These are phyloP conservation scores for Anoura caudifer DNA, from an alignment of 2,113 vertebrate species.

Conservation along the genomic window DNA sequence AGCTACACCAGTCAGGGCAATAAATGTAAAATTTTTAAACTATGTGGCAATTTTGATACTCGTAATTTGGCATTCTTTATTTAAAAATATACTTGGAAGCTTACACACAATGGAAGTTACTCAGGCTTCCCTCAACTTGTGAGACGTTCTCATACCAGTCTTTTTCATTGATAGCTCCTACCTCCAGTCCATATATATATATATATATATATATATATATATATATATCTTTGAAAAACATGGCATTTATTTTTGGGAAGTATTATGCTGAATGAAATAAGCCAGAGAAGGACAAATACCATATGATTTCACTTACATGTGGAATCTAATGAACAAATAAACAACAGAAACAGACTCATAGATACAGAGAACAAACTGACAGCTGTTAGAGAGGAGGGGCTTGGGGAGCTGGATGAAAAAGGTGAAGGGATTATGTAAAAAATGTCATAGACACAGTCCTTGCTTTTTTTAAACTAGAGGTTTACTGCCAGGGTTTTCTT, in stretches of 20 bases:
- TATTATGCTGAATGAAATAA: neutral
- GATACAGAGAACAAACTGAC: neutral
- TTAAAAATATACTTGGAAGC: neutral
- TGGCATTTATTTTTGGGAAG: neutral
- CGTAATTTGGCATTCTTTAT: conserved; percentile 32
- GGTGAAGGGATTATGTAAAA: neutral
- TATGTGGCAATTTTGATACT: conserved; percentile 14
- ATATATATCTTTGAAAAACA: neutral
- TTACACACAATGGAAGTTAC: neutral
- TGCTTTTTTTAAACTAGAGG: neutral
- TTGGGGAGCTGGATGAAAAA: neutral
- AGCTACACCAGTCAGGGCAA: no score
- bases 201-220: no score
- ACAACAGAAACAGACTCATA: neutral
- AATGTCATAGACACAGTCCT: neutral
- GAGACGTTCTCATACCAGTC: neutral
- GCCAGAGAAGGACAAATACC: neutral
- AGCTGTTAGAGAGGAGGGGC: neutral
- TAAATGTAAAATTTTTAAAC: neutral
- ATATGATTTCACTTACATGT: neutral
- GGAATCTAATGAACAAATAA: neutral
- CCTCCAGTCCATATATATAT: neutral
- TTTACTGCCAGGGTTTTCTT: conserved; percentile 8
- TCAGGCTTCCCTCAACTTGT: neutral
- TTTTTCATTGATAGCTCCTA: neutral